Conservation (phyloP, 2,797 vertebrate genomes). For the Leptodactylus fallax region DNA sequence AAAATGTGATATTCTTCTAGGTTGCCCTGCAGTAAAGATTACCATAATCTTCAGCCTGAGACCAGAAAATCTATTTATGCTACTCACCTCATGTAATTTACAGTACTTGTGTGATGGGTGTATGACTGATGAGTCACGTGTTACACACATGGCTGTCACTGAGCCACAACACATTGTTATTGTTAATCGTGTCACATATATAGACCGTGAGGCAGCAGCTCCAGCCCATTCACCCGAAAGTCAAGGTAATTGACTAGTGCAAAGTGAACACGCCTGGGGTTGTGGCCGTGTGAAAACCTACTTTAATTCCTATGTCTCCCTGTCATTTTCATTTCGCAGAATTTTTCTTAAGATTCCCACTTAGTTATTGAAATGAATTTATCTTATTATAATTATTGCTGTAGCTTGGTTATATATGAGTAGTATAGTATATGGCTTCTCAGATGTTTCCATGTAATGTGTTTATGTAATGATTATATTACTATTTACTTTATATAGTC, state of each 20-base stretch:
- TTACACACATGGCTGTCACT: neutral
- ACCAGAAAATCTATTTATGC: neutral
- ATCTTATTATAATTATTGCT: too few species aligned
- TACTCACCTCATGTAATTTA: neutral
- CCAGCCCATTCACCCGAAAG: constrained; percentile 48
- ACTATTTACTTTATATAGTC: too few species aligned
- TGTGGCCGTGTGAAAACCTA: constrained; percentile 48
- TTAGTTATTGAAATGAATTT: neutral
- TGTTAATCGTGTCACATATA: constrained; percentile 1
- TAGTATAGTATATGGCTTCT: too few species aligned
- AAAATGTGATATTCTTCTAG: too few species aligned
- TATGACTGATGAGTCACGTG: neutral
- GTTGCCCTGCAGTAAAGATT: neutral
- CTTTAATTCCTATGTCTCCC: neutral
- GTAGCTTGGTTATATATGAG: too few species aligned
- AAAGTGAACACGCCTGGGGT: constrained; percentile 51
- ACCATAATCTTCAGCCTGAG: neutral
- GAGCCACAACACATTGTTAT: neutral
- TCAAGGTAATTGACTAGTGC: constrained; percentile 37
- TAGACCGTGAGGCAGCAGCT: neutral
- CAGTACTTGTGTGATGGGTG: neutral
- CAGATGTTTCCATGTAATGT: too few species aligned
- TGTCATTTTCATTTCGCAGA: neutral
- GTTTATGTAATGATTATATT: too few species aligned
- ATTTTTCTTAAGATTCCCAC: neutral